Conservation (phyloP, 2,797 vertebrate genomes). For the Chaetophractus vellerosus region DNA sequence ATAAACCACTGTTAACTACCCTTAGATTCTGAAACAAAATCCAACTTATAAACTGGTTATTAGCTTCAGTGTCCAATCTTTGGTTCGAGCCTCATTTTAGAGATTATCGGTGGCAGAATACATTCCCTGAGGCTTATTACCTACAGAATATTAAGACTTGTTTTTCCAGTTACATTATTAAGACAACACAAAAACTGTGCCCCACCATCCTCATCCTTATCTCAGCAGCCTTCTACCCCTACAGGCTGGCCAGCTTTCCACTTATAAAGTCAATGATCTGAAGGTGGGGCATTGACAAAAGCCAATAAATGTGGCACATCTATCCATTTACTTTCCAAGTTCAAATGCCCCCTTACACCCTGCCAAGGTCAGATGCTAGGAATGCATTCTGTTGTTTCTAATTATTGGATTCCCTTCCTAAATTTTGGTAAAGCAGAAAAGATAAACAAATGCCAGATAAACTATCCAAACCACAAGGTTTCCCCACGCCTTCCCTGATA, state of each 20-base stretch:
- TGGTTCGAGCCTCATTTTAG: conserved; percentile 29
- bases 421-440: conserved; percentile 38
- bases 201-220: not conserved
- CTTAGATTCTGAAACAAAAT: conserved; percentile 24
- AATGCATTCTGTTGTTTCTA: not conserved
- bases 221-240: not conserved
- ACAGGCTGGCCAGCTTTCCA: not conserved
- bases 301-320: not conserved
- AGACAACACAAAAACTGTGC: not conserved
- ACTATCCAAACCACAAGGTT: not conserved
- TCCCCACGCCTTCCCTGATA: not conserved
- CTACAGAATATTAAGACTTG: not conserved
- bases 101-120: conserved; percentile 47
- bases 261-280: not conserved
- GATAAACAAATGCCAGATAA: conserved; percentile 1
- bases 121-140: not conserved
- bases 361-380: not conserved
- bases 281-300: not conserved
- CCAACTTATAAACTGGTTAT: not conserved
- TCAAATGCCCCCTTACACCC: not conserved
- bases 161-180: conserved; percentile 63
- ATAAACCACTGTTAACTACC: not conserved
- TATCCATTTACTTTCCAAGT: not conserved
- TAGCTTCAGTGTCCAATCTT: not conserved
- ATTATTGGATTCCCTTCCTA: conserved; percentile 18